Conservation (phyloP, 2,888 invertebrate genomes). For the Myopa testacea region DNA sequence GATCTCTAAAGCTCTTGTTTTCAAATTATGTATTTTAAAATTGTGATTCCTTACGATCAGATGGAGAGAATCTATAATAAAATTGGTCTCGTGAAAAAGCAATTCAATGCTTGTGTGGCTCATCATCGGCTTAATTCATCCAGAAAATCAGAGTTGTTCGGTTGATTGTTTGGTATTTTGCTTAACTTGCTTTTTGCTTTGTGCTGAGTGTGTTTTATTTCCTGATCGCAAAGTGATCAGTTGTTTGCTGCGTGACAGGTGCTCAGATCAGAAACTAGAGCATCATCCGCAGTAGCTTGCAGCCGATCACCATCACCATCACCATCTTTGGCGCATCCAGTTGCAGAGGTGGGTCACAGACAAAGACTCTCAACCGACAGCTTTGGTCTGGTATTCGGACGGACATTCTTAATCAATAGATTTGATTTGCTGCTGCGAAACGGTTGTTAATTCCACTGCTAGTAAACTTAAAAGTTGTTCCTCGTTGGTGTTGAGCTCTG, state of each 20-base stretch:
- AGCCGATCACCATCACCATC: neutral
- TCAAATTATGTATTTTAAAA: too few relatives aligned
- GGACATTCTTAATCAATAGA: slow-evolving; percentile 51
- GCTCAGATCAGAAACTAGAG: slow-evolving; percentile 59
- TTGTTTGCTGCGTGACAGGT: slow-evolving; percentile 59
- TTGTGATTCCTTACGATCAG: too few relatives aligned
- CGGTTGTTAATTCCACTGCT: slow-evolving; percentile 48
- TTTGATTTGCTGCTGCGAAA: slow-evolving; percentile 57
- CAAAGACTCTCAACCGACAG: slow-evolving; percentile 41
- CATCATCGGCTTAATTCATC: too few relatives aligned
- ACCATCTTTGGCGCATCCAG: slow-evolving; percentile 36
- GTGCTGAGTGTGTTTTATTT: slow-evolving; percentile 3
- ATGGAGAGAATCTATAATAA: neutral
- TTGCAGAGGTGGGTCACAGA: slow-evolving; percentile 64
- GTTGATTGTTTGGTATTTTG: too few relatives aligned
- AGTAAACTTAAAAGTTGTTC: neutral
- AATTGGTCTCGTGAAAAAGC: neutral
- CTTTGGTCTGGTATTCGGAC: neutral
- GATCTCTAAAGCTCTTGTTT: too few relatives aligned
- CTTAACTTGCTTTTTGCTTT: too few relatives aligned
- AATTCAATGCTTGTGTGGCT: too few relatives aligned
- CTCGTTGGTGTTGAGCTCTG: slow-evolving; percentile 2
- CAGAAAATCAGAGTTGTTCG: too few relatives aligned
- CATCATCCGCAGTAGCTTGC: slow-evolving; percentile 43
- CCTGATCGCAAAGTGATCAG: slow-evolving; percentile 26